Conservation (phyloP, 2,797 vertebrate species). For the Dromococcyx pavoninus region DNA sequence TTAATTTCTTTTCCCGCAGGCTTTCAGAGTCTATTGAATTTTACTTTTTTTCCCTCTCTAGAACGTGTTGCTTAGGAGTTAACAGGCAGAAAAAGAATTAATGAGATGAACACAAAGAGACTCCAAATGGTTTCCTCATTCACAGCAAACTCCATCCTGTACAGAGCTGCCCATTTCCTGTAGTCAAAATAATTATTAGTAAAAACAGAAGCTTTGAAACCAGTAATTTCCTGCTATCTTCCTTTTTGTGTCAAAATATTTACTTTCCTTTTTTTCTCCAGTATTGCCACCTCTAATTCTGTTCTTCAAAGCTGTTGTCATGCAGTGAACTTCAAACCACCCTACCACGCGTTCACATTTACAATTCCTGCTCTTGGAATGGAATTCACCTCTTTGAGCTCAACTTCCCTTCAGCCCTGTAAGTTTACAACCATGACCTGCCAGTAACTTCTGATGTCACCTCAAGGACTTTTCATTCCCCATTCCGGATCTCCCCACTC, state of each 20-base stretch:
- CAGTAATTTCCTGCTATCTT: background rate
- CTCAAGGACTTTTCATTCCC: background rate
- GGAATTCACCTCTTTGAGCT: background rate
- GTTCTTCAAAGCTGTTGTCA: background rate
- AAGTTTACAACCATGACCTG: background rate
- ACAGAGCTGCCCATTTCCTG: background rate
- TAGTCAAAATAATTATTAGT: slow-evolving; percentile 16
- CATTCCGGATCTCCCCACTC: background rate
- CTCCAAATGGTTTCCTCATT: slow-evolving; percentile 19
- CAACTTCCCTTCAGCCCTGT: background rate
- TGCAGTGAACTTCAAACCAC: background rate
- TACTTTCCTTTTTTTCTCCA: background rate
- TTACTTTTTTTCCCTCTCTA: background rate
- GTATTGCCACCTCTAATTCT: background rate
- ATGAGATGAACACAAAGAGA: slow-evolving; percentile 47
- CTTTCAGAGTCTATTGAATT: slow-evolving; percentile 33
- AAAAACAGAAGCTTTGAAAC: background rate
- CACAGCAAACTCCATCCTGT: background rate
- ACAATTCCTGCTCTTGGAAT: background rate
- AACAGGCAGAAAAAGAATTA: slow-evolving; percentile 45
- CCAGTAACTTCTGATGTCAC: background rate
- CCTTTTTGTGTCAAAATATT: background rate
- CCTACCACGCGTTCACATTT: accelerated
- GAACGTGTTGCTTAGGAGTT: slow-evolving; percentile 31
- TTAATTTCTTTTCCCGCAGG: background rate